Evolutionary conservation across 2,888 invertebrate genomes (phyloP).

Genomic region (Andrena haemorrhoa): DNA sequence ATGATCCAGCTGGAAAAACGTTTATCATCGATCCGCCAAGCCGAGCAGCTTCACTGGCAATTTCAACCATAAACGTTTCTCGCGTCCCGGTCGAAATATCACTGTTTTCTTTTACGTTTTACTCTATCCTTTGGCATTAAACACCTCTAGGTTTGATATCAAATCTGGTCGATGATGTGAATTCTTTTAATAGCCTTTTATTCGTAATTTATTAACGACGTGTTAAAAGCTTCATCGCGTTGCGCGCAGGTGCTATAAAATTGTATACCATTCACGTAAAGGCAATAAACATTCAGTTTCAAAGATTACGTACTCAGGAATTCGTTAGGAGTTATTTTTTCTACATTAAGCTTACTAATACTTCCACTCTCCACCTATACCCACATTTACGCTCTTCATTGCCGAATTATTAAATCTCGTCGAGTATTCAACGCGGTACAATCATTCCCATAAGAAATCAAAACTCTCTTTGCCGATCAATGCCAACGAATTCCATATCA

Average conservation of each 20-base stretch:
- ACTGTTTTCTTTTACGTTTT: not conserved
- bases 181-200: constrained; percentile 28
- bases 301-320: constrained; percentile 9
- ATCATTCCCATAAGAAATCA: too few relatives aligned
- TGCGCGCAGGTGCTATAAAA: constrained; percentile 15
- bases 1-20: not conserved
- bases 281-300: constrained; percentile 16
- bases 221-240: constrained; percentile 28
- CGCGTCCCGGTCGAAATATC: not conserved
- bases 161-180: not conserved
- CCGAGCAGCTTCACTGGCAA: not conserved
- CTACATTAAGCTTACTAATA: constrained; percentile 3
- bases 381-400: not conserved
- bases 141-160: not conserved
- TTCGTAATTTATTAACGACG: constrained; percentile 16
- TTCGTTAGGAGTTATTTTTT: constrained; percentile 9
- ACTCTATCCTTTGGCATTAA: not conserved
- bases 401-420: too few relatives aligned
- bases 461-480: too few relatives aligned
- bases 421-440: too few relatives aligned
- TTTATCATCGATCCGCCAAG: not conserved
- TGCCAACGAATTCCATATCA: too few relatives aligned
- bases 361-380: not conserved
- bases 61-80: not conserved
- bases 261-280: not conserved